These are phyloP conservation scores for Acinonyx jubatus DNA, from an alignment of 2,113 vertebrate species.

Conservation along the genomic window DNA sequence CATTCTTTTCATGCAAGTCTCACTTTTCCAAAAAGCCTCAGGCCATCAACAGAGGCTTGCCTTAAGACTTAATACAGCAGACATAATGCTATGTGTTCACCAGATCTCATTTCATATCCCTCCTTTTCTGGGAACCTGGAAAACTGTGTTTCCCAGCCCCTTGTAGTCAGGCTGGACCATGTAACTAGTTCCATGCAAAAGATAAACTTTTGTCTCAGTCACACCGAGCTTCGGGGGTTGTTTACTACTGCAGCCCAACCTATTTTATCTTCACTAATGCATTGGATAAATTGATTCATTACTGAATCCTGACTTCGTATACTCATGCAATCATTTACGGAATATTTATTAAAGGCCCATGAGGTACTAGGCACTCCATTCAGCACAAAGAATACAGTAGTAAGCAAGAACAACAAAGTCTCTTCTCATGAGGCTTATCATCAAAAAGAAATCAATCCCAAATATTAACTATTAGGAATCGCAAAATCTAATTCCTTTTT, in stretches of 20 bases:
- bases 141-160: neutral
- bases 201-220: neutral
- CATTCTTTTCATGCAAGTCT: neutral
- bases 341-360: neutral
- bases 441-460: neutral
- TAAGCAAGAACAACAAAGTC: neutral
- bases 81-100: neutral
- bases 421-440: neutral
- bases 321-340: neutral
- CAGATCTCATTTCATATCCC: neutral
- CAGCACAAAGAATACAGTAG: neutral
- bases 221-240: neutral
- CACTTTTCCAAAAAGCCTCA: neutral
- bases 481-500: neutral
- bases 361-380: neutral
- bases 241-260: neutral
- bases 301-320: neutral
- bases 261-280: neutral
- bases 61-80: neutral
- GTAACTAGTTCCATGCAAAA: neutral
- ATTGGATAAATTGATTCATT: neutral
- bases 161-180: neutral
- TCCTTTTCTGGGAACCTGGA: neutral
- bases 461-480: neutral
- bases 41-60: neutral